phyloP scores from a whole-genome alignment of 2,888 invertebrate species.

The Drosophila neoperkinsi region DNA sequence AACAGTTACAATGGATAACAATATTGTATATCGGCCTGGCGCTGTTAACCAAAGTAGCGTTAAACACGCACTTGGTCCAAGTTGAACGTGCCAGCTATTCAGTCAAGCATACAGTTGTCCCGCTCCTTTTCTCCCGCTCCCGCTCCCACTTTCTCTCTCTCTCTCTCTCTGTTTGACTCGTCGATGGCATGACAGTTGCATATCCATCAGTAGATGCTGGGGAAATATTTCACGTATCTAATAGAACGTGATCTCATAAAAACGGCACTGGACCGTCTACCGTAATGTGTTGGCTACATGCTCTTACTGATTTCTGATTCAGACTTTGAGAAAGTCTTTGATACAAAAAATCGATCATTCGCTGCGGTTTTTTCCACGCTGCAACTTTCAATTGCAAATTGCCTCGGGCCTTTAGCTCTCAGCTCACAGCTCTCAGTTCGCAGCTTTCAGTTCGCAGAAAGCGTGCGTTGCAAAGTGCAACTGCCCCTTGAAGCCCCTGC shows the following conservation, averaged over 20 bases:
- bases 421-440: conserved; percentile 36
- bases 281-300: conserved; percentile 24
- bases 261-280: conserved; percentile 35
- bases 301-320: conserved; percentile 22
- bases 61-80: conserved; percentile 72
- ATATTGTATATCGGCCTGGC: conserved; percentile 24
- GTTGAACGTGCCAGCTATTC: conserved; percentile 71
- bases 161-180: not conserved
- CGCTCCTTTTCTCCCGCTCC: conserved; percentile 9
- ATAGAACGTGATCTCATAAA: conserved; percentile 84
- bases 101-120: conserved; percentile 44
- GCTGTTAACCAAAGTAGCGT: conserved; percentile 70
- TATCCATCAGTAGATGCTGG: conserved; percentile 55
- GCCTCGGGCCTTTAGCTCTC: conserved; percentile 15
- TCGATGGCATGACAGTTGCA: conserved; percentile 49
- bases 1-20: conserved; percentile 26
- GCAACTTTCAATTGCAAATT: conserved; percentile 74
- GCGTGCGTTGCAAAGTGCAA: conserved; percentile 44
- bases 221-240: conserved; percentile 81
- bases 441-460: conserved; percentile 37
- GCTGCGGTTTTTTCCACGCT: conserved; percentile 37
- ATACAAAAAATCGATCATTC: conserved; percentile 59
- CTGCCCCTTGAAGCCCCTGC: conserved; percentile 34
- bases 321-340: conserved; percentile 65
- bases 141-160: not conserved